Percentiles rank a stretch among this genome's conserved stretches.
Evolutionary conservation across 2,888 invertebrate genomes (phyloP).

Genomic region (Tachystola acroxantha): DNA sequence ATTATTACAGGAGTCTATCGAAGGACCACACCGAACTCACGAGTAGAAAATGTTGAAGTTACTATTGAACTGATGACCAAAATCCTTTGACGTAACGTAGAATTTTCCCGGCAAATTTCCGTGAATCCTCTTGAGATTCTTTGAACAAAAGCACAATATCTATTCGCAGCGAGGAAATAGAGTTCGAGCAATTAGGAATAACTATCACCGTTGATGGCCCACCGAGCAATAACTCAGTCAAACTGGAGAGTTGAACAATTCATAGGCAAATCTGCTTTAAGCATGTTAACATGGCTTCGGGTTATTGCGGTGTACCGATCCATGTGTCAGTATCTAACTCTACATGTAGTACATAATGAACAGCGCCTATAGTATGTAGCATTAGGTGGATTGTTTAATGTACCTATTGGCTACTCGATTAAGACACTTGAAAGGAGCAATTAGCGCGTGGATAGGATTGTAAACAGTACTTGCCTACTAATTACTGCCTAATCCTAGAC

Average conservation of each 20-base stretch:
- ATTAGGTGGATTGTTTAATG: too few species aligned
- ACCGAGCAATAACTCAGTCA: slow-evolving; percentile 52
- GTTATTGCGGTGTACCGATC: slow-evolving; percentile 60
- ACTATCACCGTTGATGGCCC: slow-evolving; percentile 33
- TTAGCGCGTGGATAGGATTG: slow-evolving; percentile 31
- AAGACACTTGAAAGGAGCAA: slow-evolving; percentile 36
- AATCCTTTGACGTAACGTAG: slow-evolving; percentile 35
- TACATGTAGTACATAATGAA: slow-evolving; percentile 15
- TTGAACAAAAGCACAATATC: slow-evolving; percentile 12
- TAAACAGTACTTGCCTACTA: slow-evolving; percentile 15
- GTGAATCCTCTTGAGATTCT: slow-evolving; percentile 23
- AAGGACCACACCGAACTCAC: slow-evolving; percentile 51
- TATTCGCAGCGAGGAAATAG: slow-evolving; percentile 14
- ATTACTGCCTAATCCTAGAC: too few species aligned
- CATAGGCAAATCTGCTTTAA: slow-evolving; percentile 67
- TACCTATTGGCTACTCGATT: slow-evolving; percentile 26
- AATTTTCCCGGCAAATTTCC: slow-evolving; percentile 25
- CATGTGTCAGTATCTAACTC: slow-evolving; percentile 29
- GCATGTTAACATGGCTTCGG: slow-evolving; percentile 66
- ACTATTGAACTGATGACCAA: slow-evolving; percentile 18
- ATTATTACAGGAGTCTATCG: slow-evolving; percentile 60
- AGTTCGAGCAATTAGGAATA: slow-evolving; percentile 33
- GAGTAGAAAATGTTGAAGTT: slow-evolving; percentile 41
- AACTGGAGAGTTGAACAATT: slow-evolving; percentile 60
- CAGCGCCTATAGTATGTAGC: slow-evolving; percentile 13